Evolutionary conservation across 1,140 invertebrate genomes (phyloP).

Genomic region (Drosophila leontia): DNA sequence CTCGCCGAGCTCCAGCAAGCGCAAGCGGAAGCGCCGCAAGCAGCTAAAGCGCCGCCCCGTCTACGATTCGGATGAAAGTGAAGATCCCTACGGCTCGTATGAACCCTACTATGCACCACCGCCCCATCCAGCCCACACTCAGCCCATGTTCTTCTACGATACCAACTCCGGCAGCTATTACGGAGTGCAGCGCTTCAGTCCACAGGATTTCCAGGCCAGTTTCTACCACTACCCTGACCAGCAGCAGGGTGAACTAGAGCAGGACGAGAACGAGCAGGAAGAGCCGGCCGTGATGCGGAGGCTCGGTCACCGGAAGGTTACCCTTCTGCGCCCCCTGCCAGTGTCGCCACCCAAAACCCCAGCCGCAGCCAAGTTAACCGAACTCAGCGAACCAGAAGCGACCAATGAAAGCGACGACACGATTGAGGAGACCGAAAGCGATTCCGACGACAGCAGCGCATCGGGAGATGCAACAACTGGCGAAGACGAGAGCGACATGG

Average conservation of each 20-base stretch:
- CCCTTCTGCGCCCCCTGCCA: constrained; percentile 50
- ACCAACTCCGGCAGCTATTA: constrained; percentile 58
- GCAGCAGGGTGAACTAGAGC: neutral
- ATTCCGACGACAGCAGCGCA: constrained; percentile 2
- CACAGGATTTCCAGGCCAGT: constrained; percentile 40
- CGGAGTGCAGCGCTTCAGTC: constrained; percentile 51
- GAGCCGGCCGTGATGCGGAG: constrained; percentile 21
- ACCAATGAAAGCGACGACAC: constrained; percentile 24
- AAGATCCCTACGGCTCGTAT: constrained; percentile 58
- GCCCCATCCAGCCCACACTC: constrained; percentile 5
- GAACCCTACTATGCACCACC: constrained; percentile 20
- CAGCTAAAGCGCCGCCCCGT: constrained; percentile 47
- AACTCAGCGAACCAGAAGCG: constrained; percentile 10
- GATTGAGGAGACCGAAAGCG: neutral
- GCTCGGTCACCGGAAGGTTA: constrained; percentile 41
- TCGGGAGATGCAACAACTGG: constrained; percentile 10
- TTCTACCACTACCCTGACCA: constrained; percentile 37
- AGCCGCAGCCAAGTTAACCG: neutral
- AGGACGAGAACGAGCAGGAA: constrained; percentile 3
- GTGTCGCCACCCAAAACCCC: constrained; percentile 12
- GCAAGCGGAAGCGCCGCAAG: constrained; percentile 70
- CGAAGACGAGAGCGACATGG: constrained; percentile 20
- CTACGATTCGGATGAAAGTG: constrained; percentile 36
- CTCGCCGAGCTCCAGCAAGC: constrained; percentile 46
- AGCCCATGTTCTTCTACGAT: constrained; percentile 67